Conservation (phyloP, 2,888 invertebrate genomes). For the Malthinus flaveolus region DNA sequence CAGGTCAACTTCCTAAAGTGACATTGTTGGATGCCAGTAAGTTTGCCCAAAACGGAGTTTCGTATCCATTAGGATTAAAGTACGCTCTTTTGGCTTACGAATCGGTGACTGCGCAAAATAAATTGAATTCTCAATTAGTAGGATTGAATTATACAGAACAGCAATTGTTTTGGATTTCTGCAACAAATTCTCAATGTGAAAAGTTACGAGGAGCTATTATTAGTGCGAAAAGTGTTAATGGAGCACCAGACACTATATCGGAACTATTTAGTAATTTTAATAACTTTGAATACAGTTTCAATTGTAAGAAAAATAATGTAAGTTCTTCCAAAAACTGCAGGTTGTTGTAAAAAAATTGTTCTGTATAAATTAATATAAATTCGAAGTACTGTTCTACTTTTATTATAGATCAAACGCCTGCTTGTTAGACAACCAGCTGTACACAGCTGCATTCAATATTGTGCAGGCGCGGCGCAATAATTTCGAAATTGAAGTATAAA, state of each 20-base stretch:
- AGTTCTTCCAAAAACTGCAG: constrained; percentile 64
- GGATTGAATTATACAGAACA: constrained; percentile 49
- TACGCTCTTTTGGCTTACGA: constrained; percentile 67
- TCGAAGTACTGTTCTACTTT: too few relatives aligned
- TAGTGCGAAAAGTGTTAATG: constrained; percentile 25
- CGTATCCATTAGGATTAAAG: constrained; percentile 70
- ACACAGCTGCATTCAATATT: too few relatives aligned
- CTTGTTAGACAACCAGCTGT: too few relatives aligned
- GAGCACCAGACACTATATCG: constrained; percentile 57
- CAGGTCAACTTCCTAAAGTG: constrained; percentile 86
- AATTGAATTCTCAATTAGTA: constrained; percentile 45
- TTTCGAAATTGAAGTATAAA: too few relatives aligned
- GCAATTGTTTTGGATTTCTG: constrained; percentile 63
- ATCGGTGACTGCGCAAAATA: constrained; percentile 44
- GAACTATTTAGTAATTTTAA: constrained; percentile 63
- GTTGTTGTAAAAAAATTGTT: too few relatives aligned
- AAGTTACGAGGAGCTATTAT: constrained; percentile 42
- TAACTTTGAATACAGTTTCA: constrained; percentile 64
- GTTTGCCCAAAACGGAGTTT: constrained; percentile 57
- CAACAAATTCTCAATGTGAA: constrained; percentile 65
- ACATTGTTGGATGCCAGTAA: constrained; percentile 68
- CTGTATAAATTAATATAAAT: too few relatives aligned
- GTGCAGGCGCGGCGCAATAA: too few relatives aligned
- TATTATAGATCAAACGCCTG: too few relatives aligned
- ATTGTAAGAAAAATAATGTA: constrained; percentile 62